Conservation (phyloP, 64 coral and sea anemone genomes). For the Pachyseris speciosa region DNA sequence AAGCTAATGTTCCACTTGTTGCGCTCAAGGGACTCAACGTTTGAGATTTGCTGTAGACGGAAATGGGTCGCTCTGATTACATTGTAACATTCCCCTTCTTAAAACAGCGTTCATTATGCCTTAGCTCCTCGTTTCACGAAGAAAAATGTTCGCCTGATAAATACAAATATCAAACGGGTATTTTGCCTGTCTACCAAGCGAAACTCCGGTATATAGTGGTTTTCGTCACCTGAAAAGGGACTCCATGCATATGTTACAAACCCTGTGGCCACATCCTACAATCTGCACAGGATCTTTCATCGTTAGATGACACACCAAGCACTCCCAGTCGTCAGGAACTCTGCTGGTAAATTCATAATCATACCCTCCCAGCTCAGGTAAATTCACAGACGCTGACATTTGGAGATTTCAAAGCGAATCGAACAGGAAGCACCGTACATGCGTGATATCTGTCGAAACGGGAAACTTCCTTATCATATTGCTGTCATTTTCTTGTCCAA, state of each 20-base stretch:
- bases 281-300: constrained; percentile 75
- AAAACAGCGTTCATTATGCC: too few relatives aligned
- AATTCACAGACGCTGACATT: constrained; percentile 14
- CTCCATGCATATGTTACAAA: constrained; percentile 82
- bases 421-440: background rate
- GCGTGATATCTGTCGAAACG: background rate
- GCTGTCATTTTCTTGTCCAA: background rate
- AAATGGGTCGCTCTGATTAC: too few relatives aligned
- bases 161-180: too few relatives aligned
- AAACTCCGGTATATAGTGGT: background rate
- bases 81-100: too few relatives aligned
- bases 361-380: constrained; percentile 28
- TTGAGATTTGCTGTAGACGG: too few relatives aligned
- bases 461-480: background rate
- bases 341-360: constrained; percentile 69
- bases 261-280: constrained; percentile 73
- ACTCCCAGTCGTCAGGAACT: constrained; percentile 70
- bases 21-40: too few relatives aligned
- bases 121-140: too few relatives aligned
- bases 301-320: constrained; percentile 64
- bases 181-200: background rate
- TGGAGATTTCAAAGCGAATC: background rate
- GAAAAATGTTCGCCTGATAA: too few relatives aligned
- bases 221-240: constrained; percentile 55
- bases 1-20: too few relatives aligned